Base-by-base conservation (phyloP, 2,888 invertebrate species). In the Drosophila paranaensis region DNA sequence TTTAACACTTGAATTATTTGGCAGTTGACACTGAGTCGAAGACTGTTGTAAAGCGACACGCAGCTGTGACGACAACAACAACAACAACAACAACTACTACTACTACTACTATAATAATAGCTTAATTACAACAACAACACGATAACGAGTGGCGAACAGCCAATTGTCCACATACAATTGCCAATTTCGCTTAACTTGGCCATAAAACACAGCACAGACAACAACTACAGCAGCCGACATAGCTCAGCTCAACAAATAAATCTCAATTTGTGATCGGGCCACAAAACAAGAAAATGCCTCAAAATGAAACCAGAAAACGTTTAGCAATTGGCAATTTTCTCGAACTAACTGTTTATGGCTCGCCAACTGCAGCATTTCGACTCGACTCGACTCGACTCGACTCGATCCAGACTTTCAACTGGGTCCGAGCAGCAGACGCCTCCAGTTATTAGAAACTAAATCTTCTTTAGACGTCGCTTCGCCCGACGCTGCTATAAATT, bases 1-100 rank as follows among this genome's bases (percentile, higher is more conserved):
- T 70, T 89, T 81, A 88, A 88, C 90, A 90, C 87, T 88, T 83
- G 88, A 88, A 71, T 90, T 90, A 88, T 86, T 86, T 77, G 81
- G 66, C 75, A 72, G 78, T 75, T 77, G 66, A 75, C 73, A 71
- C 48, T 50, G 51, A 53, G 55, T 46, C 62, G 60, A 63, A 73
- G 53, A 63, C 71, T 63, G 48, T 55, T 66, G 46, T 45, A 46
- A 39, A 65, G 54, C 67, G 63, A 57, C 48, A 20, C 40, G 57
- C 76, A 81, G 65, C 76, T 81, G 68, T 20, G 39, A 33, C 13
- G 30, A 40, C 50, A 63, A 33, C 16, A 16, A 5, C 11, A 16
- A 3, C 33, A 50, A 6, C 16, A 33, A 11, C 33, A 50, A 11
- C 48, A 50, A 16, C 50, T 6, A 20, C 65, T 76, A 60, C 33